phyloP scores from a whole-genome alignment of 35 echinoderm and acorn worm genomes.

The Anneissia japonica region DNA sequence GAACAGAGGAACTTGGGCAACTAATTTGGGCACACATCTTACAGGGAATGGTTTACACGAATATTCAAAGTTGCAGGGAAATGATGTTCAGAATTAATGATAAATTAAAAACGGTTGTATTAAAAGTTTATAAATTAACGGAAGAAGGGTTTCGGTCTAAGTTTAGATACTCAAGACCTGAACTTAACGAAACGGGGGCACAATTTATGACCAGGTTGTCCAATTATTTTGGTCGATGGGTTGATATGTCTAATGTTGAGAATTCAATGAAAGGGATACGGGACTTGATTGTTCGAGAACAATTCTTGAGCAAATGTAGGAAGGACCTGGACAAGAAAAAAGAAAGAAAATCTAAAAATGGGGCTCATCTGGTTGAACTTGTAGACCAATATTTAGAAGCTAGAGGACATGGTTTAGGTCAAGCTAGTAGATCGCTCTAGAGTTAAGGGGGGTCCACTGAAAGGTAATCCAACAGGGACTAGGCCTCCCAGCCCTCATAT shows the following conservation, averaged over 20 bases:
- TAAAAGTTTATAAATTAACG: too few species aligned
- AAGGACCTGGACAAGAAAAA: constrained; percentile 25
- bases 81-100: too few species aligned
- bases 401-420: constrained; percentile 40
- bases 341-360: constrained; percentile 18
- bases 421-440: too few species aligned
- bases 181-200: constrained; percentile 3
- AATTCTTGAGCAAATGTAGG: constrained; percentile 20
- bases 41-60: constrained; percentile 28
- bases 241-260: constrained; percentile 26
- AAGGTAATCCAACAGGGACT: too few species aligned
- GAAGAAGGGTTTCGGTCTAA: too few species aligned
- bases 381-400: constrained; percentile 31
- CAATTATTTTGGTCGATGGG: constrained; percentile 42
- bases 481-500: too few species aligned
- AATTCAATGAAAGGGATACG: neutral
- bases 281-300: constrained; percentile 27
- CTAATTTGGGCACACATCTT: constrained; percentile 41
- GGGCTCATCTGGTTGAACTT: constrained; percentile 6
- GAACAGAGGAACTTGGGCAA: constrained; percentile 30
- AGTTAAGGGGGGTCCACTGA: too few species aligned
- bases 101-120: too few species aligned
- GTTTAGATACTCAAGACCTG: constrained; percentile 29
- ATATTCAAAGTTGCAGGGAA: too few species aligned
- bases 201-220: constrained; percentile 40